Percentiles rank a stretch among this genome's conserved stretches.
Evolutionary conservation across 2,888 invertebrate species (phyloP).

Genomic region (Ichneumoninae sp.): DNA sequence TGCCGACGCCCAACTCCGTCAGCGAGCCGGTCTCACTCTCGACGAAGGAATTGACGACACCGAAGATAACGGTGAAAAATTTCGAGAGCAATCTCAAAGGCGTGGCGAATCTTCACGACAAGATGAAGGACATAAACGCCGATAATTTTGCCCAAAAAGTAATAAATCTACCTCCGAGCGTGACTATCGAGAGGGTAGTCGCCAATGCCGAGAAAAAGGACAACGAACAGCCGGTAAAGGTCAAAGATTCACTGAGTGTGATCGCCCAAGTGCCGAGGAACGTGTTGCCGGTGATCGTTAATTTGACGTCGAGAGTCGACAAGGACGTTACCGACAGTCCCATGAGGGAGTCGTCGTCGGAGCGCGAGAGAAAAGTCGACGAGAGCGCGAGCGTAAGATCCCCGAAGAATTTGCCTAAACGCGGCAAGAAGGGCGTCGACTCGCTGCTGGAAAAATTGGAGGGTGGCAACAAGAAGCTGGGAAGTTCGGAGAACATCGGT

Average conservation of each 20-base stretch:
- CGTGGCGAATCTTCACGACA: conserved; percentile 80
- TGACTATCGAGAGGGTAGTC: conserved; percentile 80
- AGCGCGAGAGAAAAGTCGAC: conserved; percentile 76
- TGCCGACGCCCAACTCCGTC: conserved; percentile 80
- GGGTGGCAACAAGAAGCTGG: conserved; percentile 80
- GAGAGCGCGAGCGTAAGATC: conserved; percentile 77
- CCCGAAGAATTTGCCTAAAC: conserved; percentile 79
- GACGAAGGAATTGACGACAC: conserved; percentile 78
- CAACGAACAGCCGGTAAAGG: conserved; percentile 70
- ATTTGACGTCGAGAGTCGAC: conserved; percentile 79
- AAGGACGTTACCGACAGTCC: conserved; percentile 80
- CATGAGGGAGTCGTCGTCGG: conserved; percentile 76
- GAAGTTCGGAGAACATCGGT: conserved; percentile 77
- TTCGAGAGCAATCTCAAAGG: conserved; percentile 81
- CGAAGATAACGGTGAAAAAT: conserved; percentile 82
- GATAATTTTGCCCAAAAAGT: conserved; percentile 81
- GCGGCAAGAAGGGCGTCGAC: conserved; percentile 81
- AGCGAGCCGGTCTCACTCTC: conserved; percentile 80
- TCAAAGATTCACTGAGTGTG: conserved; percentile 78
- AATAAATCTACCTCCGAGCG: conserved; percentile 81
- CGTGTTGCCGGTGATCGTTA: conserved; percentile 81
- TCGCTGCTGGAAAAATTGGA: conserved; percentile 81
- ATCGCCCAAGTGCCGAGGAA: conserved; percentile 80
- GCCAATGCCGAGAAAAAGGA: conserved; percentile 77
- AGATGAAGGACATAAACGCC: conserved; percentile 77